Evolutionary conservation across 2,797 vertebrate genomes (phyloP), one percentile per base, ranked within the genome.

Genomic region (Liparis tanakae): DNA sequence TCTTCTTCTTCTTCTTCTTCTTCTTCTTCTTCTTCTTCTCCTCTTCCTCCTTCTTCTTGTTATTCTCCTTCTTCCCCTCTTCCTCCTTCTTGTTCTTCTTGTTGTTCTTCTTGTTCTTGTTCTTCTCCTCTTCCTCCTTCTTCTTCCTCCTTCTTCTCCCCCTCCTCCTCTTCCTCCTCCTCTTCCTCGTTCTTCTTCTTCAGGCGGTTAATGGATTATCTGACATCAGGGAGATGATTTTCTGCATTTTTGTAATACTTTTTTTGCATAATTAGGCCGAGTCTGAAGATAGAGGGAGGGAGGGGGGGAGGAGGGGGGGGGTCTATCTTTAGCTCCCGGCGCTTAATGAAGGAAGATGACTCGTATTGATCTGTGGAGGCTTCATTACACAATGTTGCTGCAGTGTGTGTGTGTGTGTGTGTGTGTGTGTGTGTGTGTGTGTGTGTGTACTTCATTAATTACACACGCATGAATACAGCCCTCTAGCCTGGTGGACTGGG

Each of bases 281-380:
- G 71, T 77, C 81, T 87, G 83, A 71, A 71, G 74, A 85, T 7
- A 1, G 17, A 7, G 44, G 44, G 44, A 3, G 41, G 41, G 41
- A 5, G 10, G 41, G 41, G 41, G 14, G 10, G 41, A 43, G 13
- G 4, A 2, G 17, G 17, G 44, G 44, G 74, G 72, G 60, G 58
- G 65, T 83, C 76, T 91, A 91, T 84, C 86, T 89, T 89, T 89
- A 91, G 85, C 78, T 39, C 67, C 54, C 46, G 1, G 78, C 77
- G 25, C 25, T 30, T 91, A 91, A 91, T 91, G 85, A 91, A 86
- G 84, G 85, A 91, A 86, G 84, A 92, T 86, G 86, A 88, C 85
- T 83, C 71, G 62, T 91, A 92, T 92, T 87, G 90, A 93, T 92
- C 86, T 88, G 83, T 43, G 64, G 77, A 86, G 83, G 86, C 75